These are phyloP conservation scores for Furcula furcula DNA, from an alignment of 2,888 invertebrate species.

Conservation along the genomic window DNA sequence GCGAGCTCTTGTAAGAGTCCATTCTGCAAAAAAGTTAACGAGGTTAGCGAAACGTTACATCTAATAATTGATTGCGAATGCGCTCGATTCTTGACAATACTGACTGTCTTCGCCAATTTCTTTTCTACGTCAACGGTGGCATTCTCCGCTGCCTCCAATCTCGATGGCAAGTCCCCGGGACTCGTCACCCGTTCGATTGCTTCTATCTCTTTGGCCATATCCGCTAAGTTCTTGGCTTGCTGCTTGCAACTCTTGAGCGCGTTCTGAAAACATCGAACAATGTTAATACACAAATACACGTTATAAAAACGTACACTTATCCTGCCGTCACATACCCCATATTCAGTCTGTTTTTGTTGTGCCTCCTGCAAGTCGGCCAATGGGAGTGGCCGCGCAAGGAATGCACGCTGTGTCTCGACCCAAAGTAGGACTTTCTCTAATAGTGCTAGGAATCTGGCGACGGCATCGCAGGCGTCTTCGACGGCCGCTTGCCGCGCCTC, in stretches of 20 bases:
- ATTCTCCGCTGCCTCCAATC: slow-evolving; percentile 93
- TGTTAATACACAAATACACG: slow-evolving; percentile 7
- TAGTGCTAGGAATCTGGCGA: slow-evolving; percentile 91
- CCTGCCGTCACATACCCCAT: slow-evolving; percentile 83
- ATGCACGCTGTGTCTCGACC: slow-evolving; percentile 90
- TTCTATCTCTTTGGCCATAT: slow-evolving; percentile 95
- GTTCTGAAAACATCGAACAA: slow-evolving; percentile 78
- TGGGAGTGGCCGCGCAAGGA: slow-evolving; percentile 89
- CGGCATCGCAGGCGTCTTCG: slow-evolving; percentile 93
- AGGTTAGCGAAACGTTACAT: too few relatives aligned
- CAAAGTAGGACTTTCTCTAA: slow-evolving; percentile 91
- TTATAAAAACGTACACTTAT: not conserved
- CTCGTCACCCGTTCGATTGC: slow-evolving; percentile 91
- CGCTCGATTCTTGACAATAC: slow-evolving; percentile 42
- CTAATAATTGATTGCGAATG: too few relatives aligned
- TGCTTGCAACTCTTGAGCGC: slow-evolving; percentile 95
- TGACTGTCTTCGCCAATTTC: slow-evolving; percentile 91
- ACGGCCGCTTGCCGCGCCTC: slow-evolving; percentile 92
- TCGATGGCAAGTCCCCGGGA: slow-evolving; percentile 91
- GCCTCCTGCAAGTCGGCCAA: slow-evolving; percentile 90
- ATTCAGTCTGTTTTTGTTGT: slow-evolving; percentile 92
- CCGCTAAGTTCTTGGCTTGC: slow-evolving; percentile 92
- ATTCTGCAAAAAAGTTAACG: slow-evolving; percentile 85
- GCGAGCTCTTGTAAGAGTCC: slow-evolving; percentile 94
- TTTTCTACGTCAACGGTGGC: slow-evolving; percentile 93